Conservation (phyloP, 35 echinoderm and acorn worm genomes). For the Nesometra sesokonis region DNA sequence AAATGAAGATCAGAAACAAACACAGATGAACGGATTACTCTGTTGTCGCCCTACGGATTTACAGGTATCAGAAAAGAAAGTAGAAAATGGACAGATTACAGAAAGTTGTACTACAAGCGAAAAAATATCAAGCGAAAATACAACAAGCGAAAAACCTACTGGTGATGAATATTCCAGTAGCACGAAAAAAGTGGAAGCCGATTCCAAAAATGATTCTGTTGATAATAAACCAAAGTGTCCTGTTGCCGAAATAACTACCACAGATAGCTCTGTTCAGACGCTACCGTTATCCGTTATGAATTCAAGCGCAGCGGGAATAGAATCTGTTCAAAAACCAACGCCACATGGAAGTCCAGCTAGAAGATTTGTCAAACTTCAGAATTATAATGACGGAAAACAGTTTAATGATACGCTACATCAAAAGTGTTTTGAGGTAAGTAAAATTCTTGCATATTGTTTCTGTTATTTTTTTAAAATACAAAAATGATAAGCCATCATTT, state of each 20-base stretch:
- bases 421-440: slow-evolving; percentile 73
- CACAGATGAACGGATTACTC: not conserved
- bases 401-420: slow-evolving; percentile 86
- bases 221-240: not conserved
- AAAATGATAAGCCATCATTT: no score
- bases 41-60: not conserved
- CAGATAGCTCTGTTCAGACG: not conserved
- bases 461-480: not conserved
- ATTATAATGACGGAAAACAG: slow-evolving; percentile 81
- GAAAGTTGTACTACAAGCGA: not conserved
- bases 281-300: not conserved
- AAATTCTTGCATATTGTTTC: not conserved
- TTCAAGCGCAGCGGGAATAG: not conserved
- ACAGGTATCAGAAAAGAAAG: not conserved
- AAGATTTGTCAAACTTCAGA: slow-evolving; percentile 57
- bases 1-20: not conserved
- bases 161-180: not conserved
- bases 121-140: not conserved
- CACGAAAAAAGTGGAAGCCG: not conserved
- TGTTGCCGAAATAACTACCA: not conserved
- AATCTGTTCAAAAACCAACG: not conserved
- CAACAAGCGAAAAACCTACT: not conserved
- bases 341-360: not conserved
- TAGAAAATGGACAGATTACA: not conserved
- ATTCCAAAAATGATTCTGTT: not conserved